These are phyloP conservation scores for Protodeltote pygarga DNA, from an alignment of 2,888 invertebrate genomes.

Conservation along the genomic window DNA sequence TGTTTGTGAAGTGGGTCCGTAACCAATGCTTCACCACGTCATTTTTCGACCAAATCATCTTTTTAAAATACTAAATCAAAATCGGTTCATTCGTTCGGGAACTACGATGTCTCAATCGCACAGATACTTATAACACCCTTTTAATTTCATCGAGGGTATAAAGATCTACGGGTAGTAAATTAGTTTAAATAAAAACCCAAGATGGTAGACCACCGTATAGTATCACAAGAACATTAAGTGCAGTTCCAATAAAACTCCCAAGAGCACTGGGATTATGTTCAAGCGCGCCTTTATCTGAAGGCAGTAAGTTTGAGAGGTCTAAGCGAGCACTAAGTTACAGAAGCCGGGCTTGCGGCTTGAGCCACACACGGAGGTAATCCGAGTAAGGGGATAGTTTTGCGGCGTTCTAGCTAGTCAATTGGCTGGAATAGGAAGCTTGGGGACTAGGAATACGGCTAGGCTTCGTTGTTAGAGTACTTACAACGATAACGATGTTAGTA, in stretches of 20 bases:
- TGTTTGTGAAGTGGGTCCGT: too few relatives aligned
- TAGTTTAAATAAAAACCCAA: too few relatives aligned
- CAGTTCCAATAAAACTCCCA: conserved; percentile 13
- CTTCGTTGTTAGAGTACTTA: too few relatives aligned
- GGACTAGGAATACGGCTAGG: not conserved
- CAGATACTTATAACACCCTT: too few relatives aligned
- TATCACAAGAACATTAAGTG: conserved; percentile 13
- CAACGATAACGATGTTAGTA: too few relatives aligned
- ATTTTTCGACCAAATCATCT: too few relatives aligned
- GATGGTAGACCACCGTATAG: conserved; percentile 14
- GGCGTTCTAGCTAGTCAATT: conserved; percentile 2
- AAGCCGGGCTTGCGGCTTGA: conserved; percentile 16
- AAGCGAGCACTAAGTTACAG: conserved; percentile 45
- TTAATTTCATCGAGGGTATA: too few relatives aligned
- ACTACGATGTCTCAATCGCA: too few relatives aligned
- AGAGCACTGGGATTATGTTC: conserved; percentile 6
- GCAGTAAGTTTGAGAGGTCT: conserved; percentile 35
- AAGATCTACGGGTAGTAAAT: too few relatives aligned
- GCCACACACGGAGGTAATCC: conserved; percentile 24
- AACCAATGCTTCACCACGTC: too few relatives aligned
- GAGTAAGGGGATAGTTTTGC: not conserved
- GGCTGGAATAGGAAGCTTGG: not conserved
- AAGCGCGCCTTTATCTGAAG: conserved; percentile 25
- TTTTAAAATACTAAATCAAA: too few relatives aligned
- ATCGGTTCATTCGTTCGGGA: too few relatives aligned